Conservation (phyloP, 2,888 invertebrate species). For the Colletes collaris region DNA sequence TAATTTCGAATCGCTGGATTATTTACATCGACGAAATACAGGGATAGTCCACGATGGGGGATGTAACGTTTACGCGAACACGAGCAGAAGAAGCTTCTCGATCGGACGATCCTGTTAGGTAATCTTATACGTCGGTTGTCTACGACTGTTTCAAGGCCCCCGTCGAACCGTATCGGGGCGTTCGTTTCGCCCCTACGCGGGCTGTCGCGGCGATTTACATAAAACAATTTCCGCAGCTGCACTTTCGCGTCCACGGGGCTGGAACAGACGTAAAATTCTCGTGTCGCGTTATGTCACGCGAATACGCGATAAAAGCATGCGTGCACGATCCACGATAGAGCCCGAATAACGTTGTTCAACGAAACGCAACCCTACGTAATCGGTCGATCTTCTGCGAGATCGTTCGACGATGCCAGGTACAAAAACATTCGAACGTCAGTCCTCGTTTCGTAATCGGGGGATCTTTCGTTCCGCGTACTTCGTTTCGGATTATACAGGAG, state of each 20-base stretch:
- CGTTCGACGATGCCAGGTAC: too few species aligned
- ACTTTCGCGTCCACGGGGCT: slow-evolving; percentile 30
- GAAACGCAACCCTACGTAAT: slow-evolving; percentile 5
- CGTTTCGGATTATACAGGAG: too few species aligned
- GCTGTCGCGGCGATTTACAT: slow-evolving; percentile 27
- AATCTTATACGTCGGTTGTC: slow-evolving; percentile 12
- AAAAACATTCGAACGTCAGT: neutral
- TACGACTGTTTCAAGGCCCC: slow-evolving; percentile 22
- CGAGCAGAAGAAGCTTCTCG: neutral
- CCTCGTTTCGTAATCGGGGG: neutral
- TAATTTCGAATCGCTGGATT: neutral
- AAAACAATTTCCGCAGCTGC: slow-evolving; percentile 48
- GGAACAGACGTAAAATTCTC: slow-evolving; percentile 35
- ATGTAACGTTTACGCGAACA: too few species aligned
- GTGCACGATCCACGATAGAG: neutral
- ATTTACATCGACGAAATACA: neutral
- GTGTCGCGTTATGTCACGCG: slow-evolving; percentile 41
- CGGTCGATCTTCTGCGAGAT: slow-evolving; percentile 2
- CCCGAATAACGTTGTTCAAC: slow-evolving; percentile 2
- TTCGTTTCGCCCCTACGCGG: slow-evolving; percentile 24
- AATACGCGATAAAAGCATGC: slow-evolving; percentile 41
- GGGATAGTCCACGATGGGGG: neutral
- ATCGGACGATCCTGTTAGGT: neutral
- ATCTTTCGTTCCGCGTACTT: neutral
- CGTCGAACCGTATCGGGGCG: slow-evolving; percentile 35